A percentile compares a stretch with the other conserved stretches of the same genome.
phyloP scores from a whole-genome alignment of 2,888 invertebrate species.

The Epiblema foenella region DNA sequence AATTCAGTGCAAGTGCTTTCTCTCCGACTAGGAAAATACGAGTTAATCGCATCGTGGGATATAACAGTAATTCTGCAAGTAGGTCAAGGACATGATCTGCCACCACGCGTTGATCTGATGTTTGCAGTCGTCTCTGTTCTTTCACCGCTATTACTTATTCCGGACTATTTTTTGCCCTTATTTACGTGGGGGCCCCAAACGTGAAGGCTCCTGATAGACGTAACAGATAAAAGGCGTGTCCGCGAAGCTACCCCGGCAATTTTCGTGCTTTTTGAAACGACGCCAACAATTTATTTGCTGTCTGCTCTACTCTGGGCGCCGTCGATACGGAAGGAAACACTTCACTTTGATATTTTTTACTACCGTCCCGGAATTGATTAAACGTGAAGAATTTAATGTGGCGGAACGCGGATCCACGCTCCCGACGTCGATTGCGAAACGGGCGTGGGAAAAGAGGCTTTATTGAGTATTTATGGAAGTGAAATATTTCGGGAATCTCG shows the following conservation, averaged over 20 bases:
- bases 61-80: conserved; percentile 47
- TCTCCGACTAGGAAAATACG: neutral
- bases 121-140: conserved; percentile 58
- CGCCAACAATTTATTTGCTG: conserved; percentile 79
- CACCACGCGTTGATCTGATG: conserved; percentile 60
- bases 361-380: conserved; percentile 72
- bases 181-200: conserved; percentile 67
- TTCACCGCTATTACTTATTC: conserved; percentile 65
- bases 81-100: conserved; percentile 61
- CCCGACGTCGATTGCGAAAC: conserved; percentile 65
- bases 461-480: conserved; percentile 69
- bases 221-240: conserved; percentile 83
- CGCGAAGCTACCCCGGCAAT: conserved; percentile 69
- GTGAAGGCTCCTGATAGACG: conserved; percentile 71
- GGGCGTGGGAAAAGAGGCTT: conserved; percentile 66
- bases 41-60: neutral
- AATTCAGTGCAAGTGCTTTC: neutral
- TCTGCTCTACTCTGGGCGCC: conserved; percentile 66
- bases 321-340: conserved; percentile 72
- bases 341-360: conserved; percentile 72
- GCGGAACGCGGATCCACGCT: conserved; percentile 65
- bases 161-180: conserved; percentile 64
- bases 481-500: conserved; percentile 68
- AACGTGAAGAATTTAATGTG: conserved; percentile 79
- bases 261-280: conserved; percentile 79